Percentiles rank a stretch among this genome's conserved stretches.
Conservation (phyloP, 2,797 vertebrate genomes). For the Mus minutoides region DNA sequence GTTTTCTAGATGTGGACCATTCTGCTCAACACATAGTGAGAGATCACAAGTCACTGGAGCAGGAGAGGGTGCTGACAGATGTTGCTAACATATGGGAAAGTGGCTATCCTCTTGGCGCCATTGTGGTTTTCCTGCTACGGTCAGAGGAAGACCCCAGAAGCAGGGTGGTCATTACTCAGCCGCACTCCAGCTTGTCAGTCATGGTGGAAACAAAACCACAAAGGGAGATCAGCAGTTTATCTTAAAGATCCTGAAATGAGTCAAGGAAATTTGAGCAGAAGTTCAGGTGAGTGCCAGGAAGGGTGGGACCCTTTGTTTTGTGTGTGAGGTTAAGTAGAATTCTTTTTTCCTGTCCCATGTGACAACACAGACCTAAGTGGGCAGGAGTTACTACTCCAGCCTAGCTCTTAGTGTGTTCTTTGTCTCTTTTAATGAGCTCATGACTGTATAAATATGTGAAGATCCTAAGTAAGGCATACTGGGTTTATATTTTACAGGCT, state of each 20-base stretch:
- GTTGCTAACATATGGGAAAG: neutral
- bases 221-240: neutral
- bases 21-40: neutral
- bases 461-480: neutral
- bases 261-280: neutral
- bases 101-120: neutral
- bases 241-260: slow-evolving; percentile 8
- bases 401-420: neutral
- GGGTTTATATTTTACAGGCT: neutral
- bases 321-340: neutral
- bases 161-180: neutral
- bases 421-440: neutral
- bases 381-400: neutral
- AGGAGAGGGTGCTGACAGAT: neutral
- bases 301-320: neutral
- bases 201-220: neutral
- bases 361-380: neutral
- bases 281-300: neutral
- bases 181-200: neutral
- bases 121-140: neutral
- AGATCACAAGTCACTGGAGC: neutral
- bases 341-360: neutral
- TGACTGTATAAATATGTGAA: neutral
- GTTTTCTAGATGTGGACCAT: neutral
- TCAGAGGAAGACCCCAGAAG: neutral